A percentile compares a stretch with the other conserved stretches of the same genome.
Conservation (phyloP, 2,888 invertebrate species). For the Thymelicus sylvestris region DNA sequence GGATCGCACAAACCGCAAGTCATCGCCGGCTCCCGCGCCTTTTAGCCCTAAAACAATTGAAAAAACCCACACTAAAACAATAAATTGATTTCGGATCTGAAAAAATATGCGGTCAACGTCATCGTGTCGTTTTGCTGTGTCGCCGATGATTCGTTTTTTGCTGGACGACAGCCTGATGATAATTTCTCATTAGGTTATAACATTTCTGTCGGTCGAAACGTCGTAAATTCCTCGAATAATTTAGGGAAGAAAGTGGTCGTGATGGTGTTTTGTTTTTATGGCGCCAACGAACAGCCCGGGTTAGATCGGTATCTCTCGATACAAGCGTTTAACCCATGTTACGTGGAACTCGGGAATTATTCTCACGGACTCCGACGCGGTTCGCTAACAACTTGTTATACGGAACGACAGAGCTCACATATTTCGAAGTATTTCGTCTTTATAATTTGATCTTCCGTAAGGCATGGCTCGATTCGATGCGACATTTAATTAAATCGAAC, state of each 20-base stretch:
- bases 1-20: conserved; percentile 66
- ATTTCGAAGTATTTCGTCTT: conserved; percentile 34
- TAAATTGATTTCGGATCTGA: conserved; percentile 70
- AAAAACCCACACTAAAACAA: conserved; percentile 69
- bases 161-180: conserved; percentile 76
- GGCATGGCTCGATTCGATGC: conserved; percentile 3
- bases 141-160: conserved; percentile 75
- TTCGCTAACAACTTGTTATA: conserved; percentile 77
- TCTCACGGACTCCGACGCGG: conserved; percentile 72
- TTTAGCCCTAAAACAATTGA: conserved; percentile 75
- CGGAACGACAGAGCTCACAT: conserved; percentile 57
- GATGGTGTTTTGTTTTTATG: conserved; percentile 84
- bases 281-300: conserved; percentile 80
- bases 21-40: conserved; percentile 73
- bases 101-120: conserved; percentile 71
- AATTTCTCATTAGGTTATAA: conserved; percentile 84
- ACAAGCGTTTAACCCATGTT: conserved; percentile 84
- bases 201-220: conserved; percentile 80
- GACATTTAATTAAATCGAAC: conserved; percentile 22
- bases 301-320: conserved; percentile 82
- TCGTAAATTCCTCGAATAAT: conserved; percentile 84
- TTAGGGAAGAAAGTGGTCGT: conserved; percentile 82
- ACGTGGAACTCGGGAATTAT: conserved; percentile 76
- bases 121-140: conserved; percentile 58
- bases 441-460: conserved; percentile 6